Evolutionary conservation across 2,888 invertebrate genomes (phyloP), one percentile per base, ranked within the genome.

Genomic region (Heterodera filipjevi): DNA sequence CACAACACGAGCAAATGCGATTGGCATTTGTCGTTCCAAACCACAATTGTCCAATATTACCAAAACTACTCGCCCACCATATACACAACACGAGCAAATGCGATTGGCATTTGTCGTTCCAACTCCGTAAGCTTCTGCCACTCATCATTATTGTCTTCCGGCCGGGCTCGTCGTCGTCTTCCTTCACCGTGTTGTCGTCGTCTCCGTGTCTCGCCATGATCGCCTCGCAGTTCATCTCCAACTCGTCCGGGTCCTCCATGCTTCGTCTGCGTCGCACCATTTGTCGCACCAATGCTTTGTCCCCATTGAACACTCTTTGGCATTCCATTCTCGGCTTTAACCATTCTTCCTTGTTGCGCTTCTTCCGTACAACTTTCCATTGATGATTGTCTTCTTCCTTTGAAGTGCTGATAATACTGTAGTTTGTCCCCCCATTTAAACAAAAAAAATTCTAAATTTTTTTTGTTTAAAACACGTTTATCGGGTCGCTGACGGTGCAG

Each of bases 1-100:
- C 44, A 84, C 82, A 30, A 74, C 77, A 33, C 81, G 59, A 3
- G 82, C 82, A 33, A 77, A 80, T 19, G 82, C 82, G 16, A 82
- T 77, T 16, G 82, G 82, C 71, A 81, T 84, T 22, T 76, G 70
- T 8, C 27, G 59, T 59, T 59, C 59, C 59, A n/a, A n/a, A n/a
- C n/a, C n/a, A n/a, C n/a, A n/a, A n/a, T n/a, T n/a, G n/a, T n/a
- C n/a, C n/a, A n/a, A n/a, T n/a, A n/a, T n/a, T n/a, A n/a, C n/a
- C n/a, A n/a, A n/a, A n/a, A 8, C 59, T 3, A 66, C 64, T 70
- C n/a, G n/a, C n/a, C n/a, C 66, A 84, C 83, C 66, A 44, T 70
- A 71, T 77, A 84, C 44, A 84, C 82, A 30, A 74, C 77, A 33
- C 81, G 59, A 3, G 82, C 82, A 33, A 77, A 80, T 19, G 82